Conservation (phyloP, 37 sponge, comb jelly and placozoan species). For the Ephydatia muelleri region DNA sequence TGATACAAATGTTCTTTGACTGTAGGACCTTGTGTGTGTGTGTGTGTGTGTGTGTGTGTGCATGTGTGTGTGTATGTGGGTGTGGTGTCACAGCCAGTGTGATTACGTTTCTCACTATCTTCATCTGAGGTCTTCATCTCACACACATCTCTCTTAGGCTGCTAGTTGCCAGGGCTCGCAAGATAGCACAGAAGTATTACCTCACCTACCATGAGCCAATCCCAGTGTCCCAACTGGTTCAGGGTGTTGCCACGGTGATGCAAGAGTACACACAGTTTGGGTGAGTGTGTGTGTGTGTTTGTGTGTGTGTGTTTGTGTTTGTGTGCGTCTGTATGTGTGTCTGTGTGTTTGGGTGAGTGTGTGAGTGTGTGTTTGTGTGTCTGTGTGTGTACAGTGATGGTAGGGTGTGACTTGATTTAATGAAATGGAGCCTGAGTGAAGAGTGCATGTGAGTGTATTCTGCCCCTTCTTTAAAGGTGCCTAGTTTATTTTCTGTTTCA, state of each 20-base stretch:
- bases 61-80: too few relatives aligned
- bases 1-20: too few relatives aligned
- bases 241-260: slow-evolving; percentile 93
- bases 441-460: too few relatives aligned
- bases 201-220: slow-evolving; percentile 86
- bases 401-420: not conserved
- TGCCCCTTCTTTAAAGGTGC: too few relatives aligned
- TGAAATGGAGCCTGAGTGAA: not conserved
- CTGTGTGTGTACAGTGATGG: not conserved
- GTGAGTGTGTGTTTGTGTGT: slow-evolving; percentile 6
- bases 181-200: slow-evolving; percentile 93
- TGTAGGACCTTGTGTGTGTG: too few relatives aligned
- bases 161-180: slow-evolving; percentile 83
- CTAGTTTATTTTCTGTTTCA: too few relatives aligned
- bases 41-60: too few relatives aligned
- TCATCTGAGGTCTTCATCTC: too few relatives aligned
- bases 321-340: too few relatives aligned
- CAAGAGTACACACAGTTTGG: slow-evolving; percentile 99
- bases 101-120: not conserved
- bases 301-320: too few relatives aligned
- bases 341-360: not conserved
- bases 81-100: too few relatives aligned
- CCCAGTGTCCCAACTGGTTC: slow-evolving; percentile 94
- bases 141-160: slow-evolving; percentile 48
- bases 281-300: too few relatives aligned